phyloP scores from a whole-genome alignment of 1,140 invertebrate species.

The Macrotrachela quadricornifera region DNA sequence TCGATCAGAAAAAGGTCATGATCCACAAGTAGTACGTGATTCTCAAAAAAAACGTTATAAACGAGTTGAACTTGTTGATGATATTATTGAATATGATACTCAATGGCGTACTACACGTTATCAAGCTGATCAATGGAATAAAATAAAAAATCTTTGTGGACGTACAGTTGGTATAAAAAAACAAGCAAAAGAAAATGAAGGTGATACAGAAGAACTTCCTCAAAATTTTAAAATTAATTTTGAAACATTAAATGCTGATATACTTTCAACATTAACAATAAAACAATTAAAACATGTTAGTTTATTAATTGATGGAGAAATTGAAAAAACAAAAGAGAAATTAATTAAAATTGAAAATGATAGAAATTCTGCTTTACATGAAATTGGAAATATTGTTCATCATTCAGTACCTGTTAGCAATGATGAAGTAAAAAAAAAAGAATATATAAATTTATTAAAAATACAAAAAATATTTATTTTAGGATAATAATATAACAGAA shows the following conservation, averaged over 20 bases:
- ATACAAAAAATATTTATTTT: too few species aligned
- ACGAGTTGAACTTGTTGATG: slow-evolving; percentile 69
- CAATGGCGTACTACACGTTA: slow-evolving; percentile 66
- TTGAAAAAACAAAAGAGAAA: slow-evolving; percentile 43
- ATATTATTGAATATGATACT: slow-evolving; percentile 63
- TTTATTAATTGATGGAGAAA: slow-evolving; percentile 57
- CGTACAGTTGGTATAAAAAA: slow-evolving; percentile 93
- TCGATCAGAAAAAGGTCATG: slow-evolving; percentile 74
- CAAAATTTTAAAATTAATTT: background rate
- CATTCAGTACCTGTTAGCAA: slow-evolving; percentile 73
- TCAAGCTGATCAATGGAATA: slow-evolving; percentile 73
- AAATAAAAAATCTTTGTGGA: slow-evolving; percentile 80
- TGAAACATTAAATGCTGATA: background rate
- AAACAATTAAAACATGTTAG: slow-evolving; percentile 64
- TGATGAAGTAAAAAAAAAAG: slow-evolving; percentile 40
- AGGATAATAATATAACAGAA: slow-evolving; percentile 53
- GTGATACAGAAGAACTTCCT: background rate
- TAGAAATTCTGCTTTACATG: slow-evolving; percentile 56
- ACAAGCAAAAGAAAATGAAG: slow-evolving; percentile 39
- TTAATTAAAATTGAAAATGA: slow-evolving; percentile 46
- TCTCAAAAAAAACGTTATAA: slow-evolving; percentile 81
- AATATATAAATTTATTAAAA: too few species aligned
- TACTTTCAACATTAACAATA: slow-evolving; percentile 43
- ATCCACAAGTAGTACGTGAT: slow-evolving; percentile 66
- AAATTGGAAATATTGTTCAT: slow-evolving; percentile 84